Evolutionary conservation across 2,797 vertebrate species (phyloP).

Genomic region (Onychomys torridus): DNA sequence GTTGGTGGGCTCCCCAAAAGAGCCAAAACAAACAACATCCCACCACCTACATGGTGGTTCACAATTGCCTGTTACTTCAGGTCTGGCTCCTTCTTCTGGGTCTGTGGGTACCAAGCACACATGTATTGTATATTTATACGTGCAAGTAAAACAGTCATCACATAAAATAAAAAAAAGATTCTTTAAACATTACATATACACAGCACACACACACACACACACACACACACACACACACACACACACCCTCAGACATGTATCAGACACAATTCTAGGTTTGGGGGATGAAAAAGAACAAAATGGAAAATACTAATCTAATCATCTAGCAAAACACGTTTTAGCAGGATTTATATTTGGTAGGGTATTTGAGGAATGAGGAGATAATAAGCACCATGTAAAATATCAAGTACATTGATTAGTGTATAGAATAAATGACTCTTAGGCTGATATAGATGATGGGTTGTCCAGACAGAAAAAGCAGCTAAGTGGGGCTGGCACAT

Average conservation of each 20-base stretch:
- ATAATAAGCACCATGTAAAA: neutral
- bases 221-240: neutral
- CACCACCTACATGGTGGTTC: neutral
- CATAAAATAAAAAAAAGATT: neutral
- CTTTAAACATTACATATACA: neutral
- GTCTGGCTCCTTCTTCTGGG: neutral
- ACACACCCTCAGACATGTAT: neutral
- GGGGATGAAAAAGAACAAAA: neutral
- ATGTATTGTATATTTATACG: neutral
- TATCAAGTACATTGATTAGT: neutral
- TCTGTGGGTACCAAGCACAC: neutral
- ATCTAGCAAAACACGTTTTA: neutral
- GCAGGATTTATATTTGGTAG: neutral
- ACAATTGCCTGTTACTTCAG: neutral
- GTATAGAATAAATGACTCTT: neutral
- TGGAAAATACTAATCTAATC: neutral
- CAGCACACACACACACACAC: neutral
- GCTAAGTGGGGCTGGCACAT: accelerated
- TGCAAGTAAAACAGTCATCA: neutral
- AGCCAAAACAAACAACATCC: too few species aligned
- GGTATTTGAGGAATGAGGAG: neutral
- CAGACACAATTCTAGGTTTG: neutral
- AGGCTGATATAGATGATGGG: too few species aligned
- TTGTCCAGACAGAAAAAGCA: neutral
- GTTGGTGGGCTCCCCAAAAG: too few species aligned